phyloP scores from a whole-genome alignment of 2,797 vertebrate species.

The Parauchenoglanis punctatus region DNA sequence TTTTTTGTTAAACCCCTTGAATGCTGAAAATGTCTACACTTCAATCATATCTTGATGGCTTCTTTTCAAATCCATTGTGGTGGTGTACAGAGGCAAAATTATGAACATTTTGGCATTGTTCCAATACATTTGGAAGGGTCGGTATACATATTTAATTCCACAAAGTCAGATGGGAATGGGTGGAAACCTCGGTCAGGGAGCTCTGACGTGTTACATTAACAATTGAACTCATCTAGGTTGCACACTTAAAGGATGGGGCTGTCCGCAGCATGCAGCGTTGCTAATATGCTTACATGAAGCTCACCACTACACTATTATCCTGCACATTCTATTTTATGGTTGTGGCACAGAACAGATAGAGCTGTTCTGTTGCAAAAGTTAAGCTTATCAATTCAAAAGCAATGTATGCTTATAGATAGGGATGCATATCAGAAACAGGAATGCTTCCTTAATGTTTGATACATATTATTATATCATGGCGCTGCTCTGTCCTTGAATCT shows the following conservation, averaged over 20 bases:
- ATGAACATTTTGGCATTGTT: too few species aligned
- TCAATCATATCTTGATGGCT: too few species aligned
- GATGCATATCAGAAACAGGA: neutral
- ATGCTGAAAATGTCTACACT: too few species aligned
- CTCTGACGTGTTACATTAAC: neutral
- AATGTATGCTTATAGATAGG: neutral
- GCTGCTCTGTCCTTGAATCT: neutral
- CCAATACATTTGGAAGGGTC: too few species aligned
- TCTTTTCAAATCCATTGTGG: too few species aligned
- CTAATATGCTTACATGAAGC: neutral
- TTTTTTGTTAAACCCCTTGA: too few species aligned
- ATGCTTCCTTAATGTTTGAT: neutral
- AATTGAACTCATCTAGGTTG: neutral
- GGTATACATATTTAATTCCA: too few species aligned
- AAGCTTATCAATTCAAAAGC: slow-evolving; percentile 3
- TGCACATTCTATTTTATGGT: slow-evolving; percentile 9
- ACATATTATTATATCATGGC: neutral
- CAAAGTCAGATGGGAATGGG: too few species aligned
- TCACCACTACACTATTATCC: neutral
- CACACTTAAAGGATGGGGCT: neutral
- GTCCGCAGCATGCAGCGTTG: neutral
- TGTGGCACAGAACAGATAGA: slow-evolving; percentile 15
- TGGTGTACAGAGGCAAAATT: too few species aligned
- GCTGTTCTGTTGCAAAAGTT: neutral
- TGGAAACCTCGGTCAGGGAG: neutral